Base-by-base conservation (phyloP, 1,140 invertebrate species). In the Phthorimaea operculella region DNA sequence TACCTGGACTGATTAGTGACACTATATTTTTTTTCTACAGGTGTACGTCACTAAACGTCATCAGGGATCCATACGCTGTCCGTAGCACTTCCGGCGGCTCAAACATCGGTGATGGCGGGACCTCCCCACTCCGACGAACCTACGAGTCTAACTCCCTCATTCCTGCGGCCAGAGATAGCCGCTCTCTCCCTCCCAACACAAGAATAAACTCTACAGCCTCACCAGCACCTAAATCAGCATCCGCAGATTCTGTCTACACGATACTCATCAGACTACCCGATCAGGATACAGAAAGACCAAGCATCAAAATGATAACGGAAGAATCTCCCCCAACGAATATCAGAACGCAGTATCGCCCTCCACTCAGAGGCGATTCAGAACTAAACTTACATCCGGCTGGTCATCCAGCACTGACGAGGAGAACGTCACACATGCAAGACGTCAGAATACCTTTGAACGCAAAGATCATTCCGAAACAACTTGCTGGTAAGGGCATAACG, bases 281-380 rank as follows among this genome's bases (percentile, higher is more conserved):
- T 63, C 86, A 56, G 62, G 87, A 72, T 62, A 83, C 69, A 64
- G 88, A 83, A 57, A 71, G 74, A 63, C 90, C 93, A 17, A 94
- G 92, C 45, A 95, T 96, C 72, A 94, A 93, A 74, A 95, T 96
- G 93, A 94, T 94, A 66, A 90, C 93, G 45, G 93, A 94, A 65
- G 90, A 92, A 72, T 82, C 84, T n/a, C 80, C 83, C 14, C 71
- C 81, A 44, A 56, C 72, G 5, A 79, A 76, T 44, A 58, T 76
- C 14, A 76, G 83, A 67, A 63, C 77, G 2, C 79, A 83, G 21
- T 85, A 77, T 28, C 59, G 77, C 50, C 83, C 80, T 11, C 79
- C 83, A 6, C 71, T 76, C 4, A 74, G 86, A 66, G 86, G 85
- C 11, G 84, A 86, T 66, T 86, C 83, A 8, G 85, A 87, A 63